Base-by-base conservation (phyloP, 2,113 vertebrate species). In the Cisticola juncidis region DNA sequence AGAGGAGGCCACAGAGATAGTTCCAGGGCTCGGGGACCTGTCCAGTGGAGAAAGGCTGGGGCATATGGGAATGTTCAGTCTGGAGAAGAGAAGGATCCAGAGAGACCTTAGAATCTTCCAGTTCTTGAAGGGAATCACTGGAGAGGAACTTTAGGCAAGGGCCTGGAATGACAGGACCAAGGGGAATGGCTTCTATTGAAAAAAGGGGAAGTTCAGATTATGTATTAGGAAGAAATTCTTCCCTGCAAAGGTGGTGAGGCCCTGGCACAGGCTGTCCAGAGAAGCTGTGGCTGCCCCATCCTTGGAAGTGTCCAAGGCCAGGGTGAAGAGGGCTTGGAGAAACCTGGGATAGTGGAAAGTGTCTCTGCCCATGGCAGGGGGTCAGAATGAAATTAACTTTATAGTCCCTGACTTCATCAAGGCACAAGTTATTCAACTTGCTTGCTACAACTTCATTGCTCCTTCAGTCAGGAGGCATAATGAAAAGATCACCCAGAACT, bases 301-400 rank as follows among this genome's bases (percentile, higher is more conserved):
- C 16, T 8, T 47, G n/a, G 15, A 18, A 35, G 11, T 19, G 20
- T 40, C 6, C 38, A 60, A 47, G 21, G 5, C 9, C 16, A 68
- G 29, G 6, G 0, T 47, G n/a, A 24, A 68, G 0, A 0, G 21
- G 25, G 2, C 9, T 54, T 35, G 25, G 21, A 69, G n/a, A 2
- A 40, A 5, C 1, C 20, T 22, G 25, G 25, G 5, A 10, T 2
- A 31, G n/a, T 6, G 8, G 6, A 26, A 76, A 3, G 0, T 58
- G 8, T 29, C 10, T 9, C 19, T 60, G 28, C 2, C 11, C 11
- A 8, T 3, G 6, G 16, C 21, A 69, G 9, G 7, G 8, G 4
- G 1, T 22, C 44, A 44, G 8, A 48, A 26, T 11, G 17, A 61
- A 11, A 40, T 54, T 36, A 15, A 5, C 17, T 61, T 68, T 82